Base-by-base conservation (phyloP, 2,797 vertebrate genomes). In the Aphelocoma californica region DNA sequence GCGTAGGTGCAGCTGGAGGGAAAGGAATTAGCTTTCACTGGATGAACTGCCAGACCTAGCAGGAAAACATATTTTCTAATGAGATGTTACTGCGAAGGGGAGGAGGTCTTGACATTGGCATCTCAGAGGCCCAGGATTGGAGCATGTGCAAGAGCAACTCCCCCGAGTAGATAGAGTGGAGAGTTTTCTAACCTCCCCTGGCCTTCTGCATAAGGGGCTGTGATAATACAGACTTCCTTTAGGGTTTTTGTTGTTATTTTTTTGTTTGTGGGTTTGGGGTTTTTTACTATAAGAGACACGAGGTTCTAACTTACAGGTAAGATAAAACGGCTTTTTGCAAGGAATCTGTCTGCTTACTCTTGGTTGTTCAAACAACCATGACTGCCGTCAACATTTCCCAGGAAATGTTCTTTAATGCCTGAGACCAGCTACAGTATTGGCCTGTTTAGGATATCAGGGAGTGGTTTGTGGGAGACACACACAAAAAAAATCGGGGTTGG, bases 331-430 rank as follows among this genome's bases (percentile, higher is more conserved):
- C 0, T 0, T 56, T 56, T 71, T 2, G 0, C 10, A 25, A 45
- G 25, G 9, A 3, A 15, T 44, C 16, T 70, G 4, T 44, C 16
- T 70, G 4, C n/a, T 83, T 62, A 54, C 2, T 45, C 5, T 13
- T 31, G 13, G 4, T 74, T 69, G 14, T 58, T 70, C 28, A 42
- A 77, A 36, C 6, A 70, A 32, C 2, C 5, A 4, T 48, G 67
- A 44, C 7, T 0, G 0, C 14, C 0, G 0, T 16, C 2, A 0
- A 34, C 6, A 51, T 56, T 77, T 57, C 5, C 18, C n/a, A 18
- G 38, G 40, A 83, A 70, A 36, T 17, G 8, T 44, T 69, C 20
- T 60, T 81, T 62, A 26, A 34, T 0, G 0, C 25, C 9, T 61
- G 34, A 54, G 6, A 62, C 5, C 14, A 5, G 2, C 9, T 77